Evolutionary conservation across 92 coral and sea anemone genomes (phyloP).

Genomic region (Palythoa grandiflora): DNA sequence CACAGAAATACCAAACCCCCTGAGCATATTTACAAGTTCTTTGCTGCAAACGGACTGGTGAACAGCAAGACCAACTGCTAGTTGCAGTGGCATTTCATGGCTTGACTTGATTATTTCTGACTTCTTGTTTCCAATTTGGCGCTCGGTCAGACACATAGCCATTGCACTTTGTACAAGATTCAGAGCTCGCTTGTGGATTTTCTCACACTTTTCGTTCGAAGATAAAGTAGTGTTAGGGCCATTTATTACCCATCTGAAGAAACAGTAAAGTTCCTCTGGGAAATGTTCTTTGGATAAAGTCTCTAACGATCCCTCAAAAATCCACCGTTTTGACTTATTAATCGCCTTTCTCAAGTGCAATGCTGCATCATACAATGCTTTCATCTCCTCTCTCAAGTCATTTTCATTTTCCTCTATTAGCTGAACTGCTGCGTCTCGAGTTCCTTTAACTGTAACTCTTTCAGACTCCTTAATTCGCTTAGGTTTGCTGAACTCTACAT

Average conservation of each 20-base stretch:
- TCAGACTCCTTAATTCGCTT: slow-evolving; percentile 22
- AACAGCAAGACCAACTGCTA: slow-evolving; percentile 59
- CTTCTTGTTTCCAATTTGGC: slow-evolving; percentile 54
- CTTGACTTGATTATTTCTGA: slow-evolving; percentile 55
- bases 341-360: slow-evolving; percentile 46
- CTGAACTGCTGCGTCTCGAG: slow-evolving; percentile 39
- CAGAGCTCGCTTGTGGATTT: slow-evolving; percentile 65
- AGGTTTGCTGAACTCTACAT: slow-evolving; percentile 43
- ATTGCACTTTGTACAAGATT: slow-evolving; percentile 36
- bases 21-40: slow-evolving; percentile 39
- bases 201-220: slow-evolving; percentile 31
- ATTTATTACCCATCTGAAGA: slow-evolving; percentile 65
- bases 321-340: slow-evolving; percentile 38
- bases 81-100: slow-evolving; percentile 68
- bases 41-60: slow-evolving; percentile 62
- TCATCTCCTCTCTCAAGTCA: too few species aligned
- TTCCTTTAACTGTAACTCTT: slow-evolving; percentile 33
- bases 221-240: slow-evolving; percentile 55
- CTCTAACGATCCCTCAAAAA: slow-evolving; percentile 50
- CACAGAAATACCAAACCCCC: slow-evolving; percentile 54
- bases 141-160: slow-evolving; percentile 43
- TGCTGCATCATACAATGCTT: slow-evolving; percentile 36
- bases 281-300: slow-evolving; percentile 22
- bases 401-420: slow-evolving; percentile 4
- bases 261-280: slow-evolving; percentile 60